phyloP scores from a whole-genome alignment of 2,797 vertebrate species.

The Podargus strigoides region DNA sequence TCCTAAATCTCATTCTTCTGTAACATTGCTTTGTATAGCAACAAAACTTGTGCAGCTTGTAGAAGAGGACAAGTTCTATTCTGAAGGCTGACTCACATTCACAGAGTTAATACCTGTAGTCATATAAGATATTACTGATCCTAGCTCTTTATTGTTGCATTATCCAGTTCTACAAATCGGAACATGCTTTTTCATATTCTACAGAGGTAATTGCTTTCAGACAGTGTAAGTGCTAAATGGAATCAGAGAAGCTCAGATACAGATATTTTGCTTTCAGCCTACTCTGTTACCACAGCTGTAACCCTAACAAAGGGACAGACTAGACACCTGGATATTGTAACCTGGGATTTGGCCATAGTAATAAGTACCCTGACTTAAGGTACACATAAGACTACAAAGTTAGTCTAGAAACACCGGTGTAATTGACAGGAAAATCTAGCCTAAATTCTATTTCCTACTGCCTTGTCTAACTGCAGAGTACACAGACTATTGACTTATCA shows the following conservation, averaged over 20 bases:
- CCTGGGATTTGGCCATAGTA: background rate
- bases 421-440: background rate
- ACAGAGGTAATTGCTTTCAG: background rate
- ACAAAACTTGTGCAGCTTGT: background rate
- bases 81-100: background rate
- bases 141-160: background rate
- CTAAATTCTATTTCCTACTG: background rate
- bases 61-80: background rate
- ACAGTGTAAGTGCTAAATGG: background rate
- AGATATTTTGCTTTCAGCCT: background rate
- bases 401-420: background rate
- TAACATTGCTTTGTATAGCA: background rate
- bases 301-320: fast-evolving
- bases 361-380: background rate
- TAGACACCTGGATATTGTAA: background rate
- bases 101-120: background rate
- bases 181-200: background rate
- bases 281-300: background rate
- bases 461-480: background rate
- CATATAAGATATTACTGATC: background rate
- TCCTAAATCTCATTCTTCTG: background rate
- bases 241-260: background rate
- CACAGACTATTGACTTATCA: background rate
- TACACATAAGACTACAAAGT: background rate
- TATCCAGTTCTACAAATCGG: background rate